Base-by-base conservation (phyloP, 1,140 invertebrate species). In the Apocrypta bakeri region DNA sequence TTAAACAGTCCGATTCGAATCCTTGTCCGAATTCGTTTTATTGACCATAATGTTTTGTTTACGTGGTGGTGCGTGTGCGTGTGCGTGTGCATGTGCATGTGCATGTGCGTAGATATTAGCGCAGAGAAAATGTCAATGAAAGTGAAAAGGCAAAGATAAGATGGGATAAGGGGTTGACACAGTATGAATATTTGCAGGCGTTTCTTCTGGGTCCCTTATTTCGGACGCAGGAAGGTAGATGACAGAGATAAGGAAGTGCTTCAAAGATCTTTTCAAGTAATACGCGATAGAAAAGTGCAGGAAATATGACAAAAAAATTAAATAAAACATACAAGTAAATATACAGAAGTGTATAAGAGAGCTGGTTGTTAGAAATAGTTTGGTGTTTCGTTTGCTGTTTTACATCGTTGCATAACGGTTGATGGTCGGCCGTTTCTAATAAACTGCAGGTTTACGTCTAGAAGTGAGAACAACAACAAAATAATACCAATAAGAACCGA, bases 311-410 rank as follows among this genome's bases (percentile, higher is more conserved):
- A 81, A 71, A 85, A 81, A 82, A 82, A 80, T 68, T 21, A 79
- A 76, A 73, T 61, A 69, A 68, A 76, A 66, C 48, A 72, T 66
- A 37, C 86, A 88, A 29, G 73, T 40, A 85, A 85, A 86, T 66
- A 87, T 86, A 87, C 86, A 89, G 83, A 81, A 86, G 72, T 79
- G 84, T 85, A 81, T 79, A 84, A 86, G 86, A 89, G 81, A 84
- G 85, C 85, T 90, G 88, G 83, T 87, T 90, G 89, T 89, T 91
- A 90, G 88, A 87, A 87, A 88, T 91, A 91, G 90, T 88, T 91
- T 89, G 88, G 87, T 90, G 89, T 91, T 91, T 90, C 86, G 87
- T 91, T 90, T 91, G 89, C 88, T 90, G 88, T 90, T 90, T 91
- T 87, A 87, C 73, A 87, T 88, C 90, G 88, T 91, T 90, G 87